A percentile compares a stretch with the other conserved stretches of the same genome.
Evolutionary conservation across 2,113 vertebrate species (phyloP).

Genomic region (Spea bombifrons): DNA sequence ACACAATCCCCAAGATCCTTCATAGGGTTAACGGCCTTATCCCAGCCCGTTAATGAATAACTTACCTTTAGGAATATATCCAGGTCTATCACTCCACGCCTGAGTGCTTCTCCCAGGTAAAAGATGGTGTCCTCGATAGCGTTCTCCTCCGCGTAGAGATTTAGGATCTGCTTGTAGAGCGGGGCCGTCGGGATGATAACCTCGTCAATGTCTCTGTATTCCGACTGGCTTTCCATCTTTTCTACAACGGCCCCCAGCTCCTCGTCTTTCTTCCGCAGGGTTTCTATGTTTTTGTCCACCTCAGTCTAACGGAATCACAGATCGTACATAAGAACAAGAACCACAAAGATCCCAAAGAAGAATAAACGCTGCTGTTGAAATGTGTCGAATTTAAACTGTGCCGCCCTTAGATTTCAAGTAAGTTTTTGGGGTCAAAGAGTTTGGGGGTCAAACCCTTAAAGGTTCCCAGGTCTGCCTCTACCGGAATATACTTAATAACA

Average conservation of each 20-base stretch:
- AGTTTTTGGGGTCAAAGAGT: no score
- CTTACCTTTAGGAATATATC: constrained; percentile 97
- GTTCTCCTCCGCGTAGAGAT: constrained; percentile 96
- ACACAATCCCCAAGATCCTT: no score
- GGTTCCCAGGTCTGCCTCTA: no score
- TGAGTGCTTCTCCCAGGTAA: constrained; percentile 93
- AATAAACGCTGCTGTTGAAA: no score
- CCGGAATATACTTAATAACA: no score
- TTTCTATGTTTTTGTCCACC: constrained; percentile 94
- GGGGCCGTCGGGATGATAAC: constrained; percentile 96
- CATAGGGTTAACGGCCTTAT: no score
- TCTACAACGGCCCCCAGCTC: constrained; percentile 93
- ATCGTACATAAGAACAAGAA: no score
- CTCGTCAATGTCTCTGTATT: constrained; percentile 97
- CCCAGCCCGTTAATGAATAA: constrained; percentile 15
- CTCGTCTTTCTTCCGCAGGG: constrained; percentile 94
- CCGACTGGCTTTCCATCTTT: constrained; percentile 98
- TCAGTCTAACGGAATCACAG: constrained; percentile 70
- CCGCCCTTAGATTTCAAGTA: no score
- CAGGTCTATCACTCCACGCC: constrained; percentile 92
- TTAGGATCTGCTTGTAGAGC: constrained; percentile 96
- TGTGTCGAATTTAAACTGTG: no score
- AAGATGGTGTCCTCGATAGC: constrained; percentile 99
- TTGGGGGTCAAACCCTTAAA: no score
- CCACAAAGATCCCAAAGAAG: no score